Percentiles rank a stretch among this genome's conserved stretches.
These are phyloP conservation scores for Polietes domitor DNA, from an alignment of 2,888 invertebrate genomes.

Conservation along the genomic window DNA sequence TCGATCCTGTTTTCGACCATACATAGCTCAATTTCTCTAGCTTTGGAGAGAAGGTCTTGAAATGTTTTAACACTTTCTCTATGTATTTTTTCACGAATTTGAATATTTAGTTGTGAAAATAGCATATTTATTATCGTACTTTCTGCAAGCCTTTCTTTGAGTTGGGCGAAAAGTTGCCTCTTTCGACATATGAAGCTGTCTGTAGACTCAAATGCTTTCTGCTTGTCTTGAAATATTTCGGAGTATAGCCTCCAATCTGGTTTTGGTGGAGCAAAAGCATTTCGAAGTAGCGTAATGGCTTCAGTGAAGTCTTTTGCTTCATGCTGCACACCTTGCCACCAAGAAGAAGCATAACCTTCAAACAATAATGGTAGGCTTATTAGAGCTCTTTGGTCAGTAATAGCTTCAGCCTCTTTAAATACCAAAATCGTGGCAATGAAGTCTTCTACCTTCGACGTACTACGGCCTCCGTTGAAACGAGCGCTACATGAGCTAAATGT, in stretches of 20 bases:
- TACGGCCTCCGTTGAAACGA: slow-evolving; percentile 48
- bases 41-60: too few relatives aligned
- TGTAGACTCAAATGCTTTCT: slow-evolving; percentile 39
- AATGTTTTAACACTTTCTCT: not conserved
- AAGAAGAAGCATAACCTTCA: not conserved
- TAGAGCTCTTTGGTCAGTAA: not conserved
- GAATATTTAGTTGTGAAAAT: slow-evolving; percentile 6
- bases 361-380: not conserved
- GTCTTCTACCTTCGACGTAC: slow-evolving; percentile 38
- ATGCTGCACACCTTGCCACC: not conserved
- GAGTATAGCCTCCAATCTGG: slow-evolving; percentile 53
- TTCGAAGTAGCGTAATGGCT: slow-evolving; percentile 28
- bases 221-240: slow-evolving; percentile 34
- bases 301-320: slow-evolving; percentile 33
- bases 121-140: slow-evolving; percentile 36
- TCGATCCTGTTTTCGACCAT: not conserved
- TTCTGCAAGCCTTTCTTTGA: slow-evolving; percentile 24
- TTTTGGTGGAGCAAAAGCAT: slow-evolving; percentile 47
- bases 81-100: not conserved
- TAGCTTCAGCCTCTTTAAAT: slow-evolving; percentile 14
- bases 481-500: slow-evolving; percentile 42
- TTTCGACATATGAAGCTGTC: slow-evolving; percentile 48
- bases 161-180: slow-evolving; percentile 37
- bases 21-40: not conserved
- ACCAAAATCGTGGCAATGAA: slow-evolving; percentile 47